Evolutionary conservation across 2,113 vertebrate species (phyloP).

Genomic region (Thalassarche chlororhynchos): DNA sequence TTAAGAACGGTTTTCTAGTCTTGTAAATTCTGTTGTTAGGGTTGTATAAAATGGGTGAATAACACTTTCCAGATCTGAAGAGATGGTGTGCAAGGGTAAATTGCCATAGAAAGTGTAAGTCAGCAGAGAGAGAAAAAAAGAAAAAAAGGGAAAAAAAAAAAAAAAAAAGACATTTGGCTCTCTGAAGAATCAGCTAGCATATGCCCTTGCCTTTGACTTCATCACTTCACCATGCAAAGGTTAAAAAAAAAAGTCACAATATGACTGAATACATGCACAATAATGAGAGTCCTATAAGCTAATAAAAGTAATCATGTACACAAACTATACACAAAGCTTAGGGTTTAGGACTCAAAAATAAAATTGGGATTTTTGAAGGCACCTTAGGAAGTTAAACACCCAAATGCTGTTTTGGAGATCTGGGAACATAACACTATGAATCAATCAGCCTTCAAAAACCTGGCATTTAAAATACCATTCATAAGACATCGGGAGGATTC

Average conservation of each 20-base stretch:
- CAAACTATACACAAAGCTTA: neutral
- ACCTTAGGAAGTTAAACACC: neutral
- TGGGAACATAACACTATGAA: neutral
- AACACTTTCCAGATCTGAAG: neutral
- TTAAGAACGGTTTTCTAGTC: neutral
- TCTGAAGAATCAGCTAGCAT: neutral
- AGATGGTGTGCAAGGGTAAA: neutral
- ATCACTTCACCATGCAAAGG: neutral
- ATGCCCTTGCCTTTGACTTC: neutral
- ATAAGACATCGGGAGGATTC: neutral
- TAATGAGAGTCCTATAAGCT: neutral
- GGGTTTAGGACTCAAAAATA: neutral
- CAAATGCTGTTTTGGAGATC: neutral
- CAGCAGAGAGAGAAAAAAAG: neutral
- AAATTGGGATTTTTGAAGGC: neutral
- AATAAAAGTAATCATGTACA: neutral
- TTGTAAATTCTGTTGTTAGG: neutral
- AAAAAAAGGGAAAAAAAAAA: too few relatives aligned
- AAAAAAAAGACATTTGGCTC: rapidly evolving
- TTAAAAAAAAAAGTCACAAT: neutral
- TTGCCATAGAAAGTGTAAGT: neutral
- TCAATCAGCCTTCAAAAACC: neutral
- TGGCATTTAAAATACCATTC: neutral
- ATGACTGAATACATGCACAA: neutral
- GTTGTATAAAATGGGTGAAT: neutral